phyloP scores from a whole-genome alignment of 2,888 invertebrate species.

The Polydrusus cervinus region DNA sequence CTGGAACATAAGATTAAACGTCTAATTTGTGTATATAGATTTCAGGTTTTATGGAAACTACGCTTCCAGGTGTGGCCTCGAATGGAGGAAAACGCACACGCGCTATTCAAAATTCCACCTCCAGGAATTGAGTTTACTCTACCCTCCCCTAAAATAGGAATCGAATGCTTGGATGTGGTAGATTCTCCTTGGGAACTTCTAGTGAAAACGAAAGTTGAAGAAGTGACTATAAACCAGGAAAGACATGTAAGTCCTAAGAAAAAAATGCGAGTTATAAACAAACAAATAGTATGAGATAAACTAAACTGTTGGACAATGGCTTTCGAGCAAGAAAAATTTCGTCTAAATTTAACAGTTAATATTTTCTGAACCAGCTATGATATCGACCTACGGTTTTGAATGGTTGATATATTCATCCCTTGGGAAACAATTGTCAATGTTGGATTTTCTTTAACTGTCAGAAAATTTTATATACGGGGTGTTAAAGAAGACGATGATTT shows the following conservation, averaged over 20 bases:
- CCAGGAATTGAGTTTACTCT: conserved; percentile 99
- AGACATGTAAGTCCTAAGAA: conserved; percentile 82
- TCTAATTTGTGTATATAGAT: conserved; percentile 74
- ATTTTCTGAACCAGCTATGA: too few species aligned
- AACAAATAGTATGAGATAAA: not conserved
- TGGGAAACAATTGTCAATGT: too few species aligned
- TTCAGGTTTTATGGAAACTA: conserved; percentile 96
- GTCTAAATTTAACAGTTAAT: too few species aligned
- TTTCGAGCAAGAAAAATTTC: too few species aligned
- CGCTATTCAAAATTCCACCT: conserved; percentile 98
- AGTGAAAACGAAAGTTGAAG: conserved; percentile 98
- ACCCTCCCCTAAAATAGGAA: conserved; percentile 98
- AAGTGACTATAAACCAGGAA: conserved; percentile 98
- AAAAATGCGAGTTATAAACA: too few species aligned
- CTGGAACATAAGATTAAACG: too few species aligned
- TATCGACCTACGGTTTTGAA: too few species aligned
- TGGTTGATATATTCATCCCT: too few species aligned
- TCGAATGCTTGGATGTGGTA: conserved; percentile 93
- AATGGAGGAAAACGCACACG: conserved; percentile 98
- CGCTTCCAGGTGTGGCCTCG: conserved; percentile 99
- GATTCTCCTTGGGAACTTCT: conserved; percentile 99
- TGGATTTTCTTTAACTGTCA: too few species aligned
- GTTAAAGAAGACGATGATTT: too few species aligned
- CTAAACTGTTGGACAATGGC: too few species aligned
- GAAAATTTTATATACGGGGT: too few species aligned